Conservation (phyloP, 1,140 invertebrate species). For the Bilobella aurantiaca region DNA sequence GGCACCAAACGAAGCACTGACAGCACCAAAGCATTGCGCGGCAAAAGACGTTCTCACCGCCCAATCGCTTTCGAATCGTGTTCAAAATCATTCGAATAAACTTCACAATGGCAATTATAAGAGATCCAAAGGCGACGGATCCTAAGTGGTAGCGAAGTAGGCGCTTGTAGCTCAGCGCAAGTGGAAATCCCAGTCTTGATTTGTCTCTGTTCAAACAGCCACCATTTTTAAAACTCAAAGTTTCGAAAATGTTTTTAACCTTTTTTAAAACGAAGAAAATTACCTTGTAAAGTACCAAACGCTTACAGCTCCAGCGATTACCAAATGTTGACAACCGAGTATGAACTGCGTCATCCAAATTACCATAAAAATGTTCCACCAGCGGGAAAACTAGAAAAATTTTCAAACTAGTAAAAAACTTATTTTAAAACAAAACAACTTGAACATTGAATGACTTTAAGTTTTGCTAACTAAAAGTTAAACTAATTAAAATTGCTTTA, state of each 20-base stretch:
- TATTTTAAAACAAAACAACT: too few relatives aligned
- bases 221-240: neutral
- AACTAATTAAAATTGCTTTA: conserved; percentile 14
- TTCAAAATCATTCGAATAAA: conserved; percentile 51
- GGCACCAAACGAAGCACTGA: conserved; percentile 59
- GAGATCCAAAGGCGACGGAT: conserved; percentile 62
- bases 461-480: conserved; percentile 9
- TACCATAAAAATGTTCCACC: conserved; percentile 58
- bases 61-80: conserved; percentile 38
- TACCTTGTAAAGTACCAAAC: conserved; percentile 69
- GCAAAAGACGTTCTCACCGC: conserved; percentile 32
- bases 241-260: neutral
- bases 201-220: conserved; percentile 9
- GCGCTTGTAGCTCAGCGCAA: conserved; percentile 47
- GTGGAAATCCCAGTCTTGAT: conserved; percentile 40
- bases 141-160: conserved; percentile 62
- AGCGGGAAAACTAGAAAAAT: conserved; percentile 46
- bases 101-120: conserved; percentile 61
- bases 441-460: too few relatives aligned
- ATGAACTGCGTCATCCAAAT: conserved; percentile 64
- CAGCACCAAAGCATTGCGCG: conserved; percentile 49
- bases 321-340: conserved; percentile 63
- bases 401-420: too few relatives aligned
- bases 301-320: conserved; percentile 61
- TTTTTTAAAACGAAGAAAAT: conserved; percentile 15